phyloP scores from a whole-genome alignment of 2,888 invertebrate species.

The Busseola fusca region DNA sequence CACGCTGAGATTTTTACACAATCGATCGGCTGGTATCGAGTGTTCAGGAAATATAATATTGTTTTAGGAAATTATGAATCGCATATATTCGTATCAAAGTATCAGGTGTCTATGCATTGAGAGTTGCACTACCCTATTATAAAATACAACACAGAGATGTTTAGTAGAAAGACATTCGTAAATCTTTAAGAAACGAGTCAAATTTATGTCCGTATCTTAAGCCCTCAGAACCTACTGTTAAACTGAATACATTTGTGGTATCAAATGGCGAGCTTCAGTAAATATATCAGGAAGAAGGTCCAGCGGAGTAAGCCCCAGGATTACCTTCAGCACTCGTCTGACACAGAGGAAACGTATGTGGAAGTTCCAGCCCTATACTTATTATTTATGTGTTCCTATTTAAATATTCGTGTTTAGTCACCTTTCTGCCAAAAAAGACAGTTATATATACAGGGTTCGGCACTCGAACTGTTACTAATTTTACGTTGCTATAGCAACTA shows the following conservation, averaged over 20 bases:
- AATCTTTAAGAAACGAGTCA: constrained; percentile 5
- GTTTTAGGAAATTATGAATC: neutral
- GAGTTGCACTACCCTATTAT: neutral
- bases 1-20: too few relatives aligned
- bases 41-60: neutral
- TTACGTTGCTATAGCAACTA: too few relatives aligned
- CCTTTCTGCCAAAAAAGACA: too few relatives aligned
- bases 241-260: constrained; percentile 50
- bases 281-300: constrained; percentile 44
- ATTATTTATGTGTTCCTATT: neutral
- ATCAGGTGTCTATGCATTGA: neutral
- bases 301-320: constrained; percentile 36
- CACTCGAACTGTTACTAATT: too few relatives aligned
- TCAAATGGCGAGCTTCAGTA: constrained; percentile 46
- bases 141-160: neutral
- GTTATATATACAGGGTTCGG: too few relatives aligned
- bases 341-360: neutral
- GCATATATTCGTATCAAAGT: neutral
- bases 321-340: constrained; percentile 25
- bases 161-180: neutral
- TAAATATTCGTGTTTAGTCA: neutral
- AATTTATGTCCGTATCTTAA: constrained; percentile 12
- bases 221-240: constrained; percentile 16
- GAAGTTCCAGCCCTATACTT: constrained; percentile 9
- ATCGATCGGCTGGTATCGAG: neutral